A percentile compares a stretch with the other conserved stretches of the same genome.
These are phyloP conservation scores for Rhinopithecus roxellana DNA, from an alignment of 2,113 vertebrate genomes.

Conservation along the genomic window DNA sequence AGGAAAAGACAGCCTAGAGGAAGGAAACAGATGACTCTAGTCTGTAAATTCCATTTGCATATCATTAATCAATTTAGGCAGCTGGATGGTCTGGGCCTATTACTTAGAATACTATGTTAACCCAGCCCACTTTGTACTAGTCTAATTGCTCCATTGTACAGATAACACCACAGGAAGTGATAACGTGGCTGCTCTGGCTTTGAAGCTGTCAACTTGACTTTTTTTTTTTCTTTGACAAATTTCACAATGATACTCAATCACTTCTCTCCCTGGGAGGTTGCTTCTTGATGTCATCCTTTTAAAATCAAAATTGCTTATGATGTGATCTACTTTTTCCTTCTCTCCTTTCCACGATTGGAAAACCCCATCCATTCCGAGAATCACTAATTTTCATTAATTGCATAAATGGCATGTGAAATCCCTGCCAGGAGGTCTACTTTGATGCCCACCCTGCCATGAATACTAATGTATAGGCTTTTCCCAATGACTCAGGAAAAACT, in stretches of 20 bases:
- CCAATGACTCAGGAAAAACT: constrained; percentile 23
- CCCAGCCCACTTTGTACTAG: constrained; percentile 59
- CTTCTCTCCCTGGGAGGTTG: constrained; percentile 28
- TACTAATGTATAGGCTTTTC: constrained; percentile 61
- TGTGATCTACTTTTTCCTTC: background rate
- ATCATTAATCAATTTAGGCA: constrained; percentile 68
- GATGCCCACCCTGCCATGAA: constrained; percentile 23
- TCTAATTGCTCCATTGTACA: constrained; percentile 27
- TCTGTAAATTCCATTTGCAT: constrained; percentile 58
- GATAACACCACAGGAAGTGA: constrained; percentile 30
- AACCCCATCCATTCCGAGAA: constrained; percentile 41
- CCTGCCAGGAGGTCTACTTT: constrained; percentile 46
- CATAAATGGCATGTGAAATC: constrained; percentile 22
- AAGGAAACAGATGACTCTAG: background rate
- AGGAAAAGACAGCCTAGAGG: constrained; percentile 35
- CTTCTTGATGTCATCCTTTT: constrained; percentile 20
- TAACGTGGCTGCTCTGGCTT: background rate
- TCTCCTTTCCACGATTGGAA: constrained; percentile 33
- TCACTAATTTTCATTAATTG: constrained; percentile 62
- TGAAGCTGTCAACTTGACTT: background rate
- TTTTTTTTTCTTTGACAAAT: constrained; percentile 40
- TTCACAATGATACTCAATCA: constrained; percentile 19
- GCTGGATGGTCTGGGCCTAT: constrained; percentile 51
- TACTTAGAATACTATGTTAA: constrained; percentile 55
- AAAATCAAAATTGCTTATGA: background rate